Percentiles rank a stretch among this genome's conserved stretches.
These are phyloP conservation scores for Oscheius myriophilus DNA, from an alignment of 2,888 invertebrate species.

Conservation along the genomic window DNA sequence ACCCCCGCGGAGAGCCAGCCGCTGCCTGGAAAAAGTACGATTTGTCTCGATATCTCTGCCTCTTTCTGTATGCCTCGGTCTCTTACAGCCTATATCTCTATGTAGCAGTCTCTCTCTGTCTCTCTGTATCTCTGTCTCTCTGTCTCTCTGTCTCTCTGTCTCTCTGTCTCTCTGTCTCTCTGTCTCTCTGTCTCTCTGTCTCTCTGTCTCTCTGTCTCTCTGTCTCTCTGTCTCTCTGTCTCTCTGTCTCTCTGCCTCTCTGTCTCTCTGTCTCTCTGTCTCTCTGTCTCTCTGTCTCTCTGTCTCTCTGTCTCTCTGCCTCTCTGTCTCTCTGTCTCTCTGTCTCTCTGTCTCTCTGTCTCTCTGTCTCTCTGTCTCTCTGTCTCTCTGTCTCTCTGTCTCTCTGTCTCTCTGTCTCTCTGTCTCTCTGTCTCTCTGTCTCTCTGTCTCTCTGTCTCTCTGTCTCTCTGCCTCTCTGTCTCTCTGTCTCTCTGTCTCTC, in stretches of 20 bases:
- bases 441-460: neutral
- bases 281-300: neutral
- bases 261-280: neutral
- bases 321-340: neutral
- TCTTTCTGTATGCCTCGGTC: too few species aligned
- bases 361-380: too few species aligned
- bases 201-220: neutral
- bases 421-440: too few species aligned
- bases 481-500: too few species aligned
- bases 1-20: conserved; percentile 48
- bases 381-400: neutral
- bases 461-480: neutral
- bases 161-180: neutral
- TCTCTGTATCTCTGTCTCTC: too few species aligned
- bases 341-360: too few species aligned
- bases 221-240: conserved; percentile 6
- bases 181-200: neutral
- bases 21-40: conserved; percentile 60
- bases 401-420: too few species aligned
- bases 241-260: neutral
- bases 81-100: neutral
- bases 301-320: conserved; percentile 10
- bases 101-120: neutral
- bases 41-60: too few species aligned
- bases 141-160: neutral